Evolutionary conservation across 2,888 invertebrate species (phyloP).

Genomic region (Coleophora deauratella): DNA sequence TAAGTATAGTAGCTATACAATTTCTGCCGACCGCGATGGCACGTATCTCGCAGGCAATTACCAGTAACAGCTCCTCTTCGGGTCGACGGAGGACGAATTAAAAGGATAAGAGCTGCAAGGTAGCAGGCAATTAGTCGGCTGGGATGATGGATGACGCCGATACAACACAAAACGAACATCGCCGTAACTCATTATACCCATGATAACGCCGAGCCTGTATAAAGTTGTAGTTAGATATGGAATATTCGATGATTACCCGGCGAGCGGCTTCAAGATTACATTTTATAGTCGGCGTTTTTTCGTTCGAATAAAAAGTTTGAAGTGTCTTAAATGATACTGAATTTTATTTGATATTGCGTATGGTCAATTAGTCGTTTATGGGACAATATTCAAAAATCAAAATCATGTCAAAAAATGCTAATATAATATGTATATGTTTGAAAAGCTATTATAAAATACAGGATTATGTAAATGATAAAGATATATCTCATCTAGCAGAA

Average conservation of each 20-base stretch:
- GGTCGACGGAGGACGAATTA: slow-evolving; percentile 62
- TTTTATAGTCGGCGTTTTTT: slow-evolving; percentile 18
- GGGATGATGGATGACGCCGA: slow-evolving; percentile 66
- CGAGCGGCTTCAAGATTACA: slow-evolving; percentile 35
- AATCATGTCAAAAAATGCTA: too few relatives aligned
- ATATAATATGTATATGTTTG: too few relatives aligned
- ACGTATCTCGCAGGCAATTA: slow-evolving; percentile 53
- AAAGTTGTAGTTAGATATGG: slow-evolving; percentile 64
- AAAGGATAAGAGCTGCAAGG: slow-evolving; percentile 65
- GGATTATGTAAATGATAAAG: too few relatives aligned
- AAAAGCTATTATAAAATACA: too few relatives aligned
- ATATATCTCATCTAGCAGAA: too few relatives aligned
- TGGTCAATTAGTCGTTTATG: too few relatives aligned
- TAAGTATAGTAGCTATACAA: too few relatives aligned
- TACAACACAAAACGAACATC: slow-evolving; percentile 34
- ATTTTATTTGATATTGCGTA: too few relatives aligned
- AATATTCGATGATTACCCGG: slow-evolving; percentile 49
- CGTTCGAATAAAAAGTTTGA: too few relatives aligned
- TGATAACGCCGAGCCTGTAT: slow-evolving; percentile 53
- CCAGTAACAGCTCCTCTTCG: slow-evolving; percentile 39
- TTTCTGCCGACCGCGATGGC: too few relatives aligned
- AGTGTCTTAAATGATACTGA: too few relatives aligned
- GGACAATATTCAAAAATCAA: too few relatives aligned
- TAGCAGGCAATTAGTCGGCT: slow-evolving; percentile 69
- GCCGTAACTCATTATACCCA: slow-evolving; percentile 64